Base-by-base conservation (phyloP, 1,140 invertebrate genomes). In the Drosophila ananassae region DNA sequence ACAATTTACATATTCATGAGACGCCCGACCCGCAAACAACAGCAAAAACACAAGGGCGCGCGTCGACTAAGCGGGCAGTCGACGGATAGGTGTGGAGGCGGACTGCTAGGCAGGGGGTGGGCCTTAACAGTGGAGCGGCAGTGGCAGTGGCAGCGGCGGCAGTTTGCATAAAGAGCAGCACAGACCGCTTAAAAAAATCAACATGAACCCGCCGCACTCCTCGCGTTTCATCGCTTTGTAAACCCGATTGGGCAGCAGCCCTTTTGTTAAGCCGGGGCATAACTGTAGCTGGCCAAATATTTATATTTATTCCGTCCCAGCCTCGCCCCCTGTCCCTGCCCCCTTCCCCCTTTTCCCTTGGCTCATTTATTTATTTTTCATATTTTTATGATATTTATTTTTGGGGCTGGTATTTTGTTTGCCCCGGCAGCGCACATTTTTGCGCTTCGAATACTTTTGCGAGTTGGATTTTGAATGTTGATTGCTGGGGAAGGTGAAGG, bases 1-100 rank as follows among this genome's bases (percentile, higher is more conserved):
- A 85, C 81, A 85, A 87, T 87, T 87, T 87, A 87, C 82, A 87
- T 87, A 87, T 87, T 87, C 82, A 87, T 87, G 82, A 87, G 83
- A 39, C 71, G 73, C 77, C 74, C 75, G 62, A 73, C 81, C 77
- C 67, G 77, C 81, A 84, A 77, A 64, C 79, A 82, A 66, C 61
- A 77, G 28, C 59, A 69, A 56, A 52, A 61, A 59, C 69, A 64
- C 48, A 50, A 62, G 57, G 5, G 44, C 28, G 34, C 55, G 54
- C 25, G 2, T 12, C n/a, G 9, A 34, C 10, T 34, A 8, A 28
- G 22, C 22, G 48, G 22, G 34, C 24, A 34, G 4, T 28, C 34
- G 8, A 37, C 34, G 34, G 13, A 44, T 44, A 44, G 13, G 1
- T 37, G 55, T 24, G 47, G 41, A 3, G 10, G 69, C 51, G 9